phyloP scores from a whole-genome alignment of 2,888 invertebrate species.

The Hipparchia semele region DNA sequence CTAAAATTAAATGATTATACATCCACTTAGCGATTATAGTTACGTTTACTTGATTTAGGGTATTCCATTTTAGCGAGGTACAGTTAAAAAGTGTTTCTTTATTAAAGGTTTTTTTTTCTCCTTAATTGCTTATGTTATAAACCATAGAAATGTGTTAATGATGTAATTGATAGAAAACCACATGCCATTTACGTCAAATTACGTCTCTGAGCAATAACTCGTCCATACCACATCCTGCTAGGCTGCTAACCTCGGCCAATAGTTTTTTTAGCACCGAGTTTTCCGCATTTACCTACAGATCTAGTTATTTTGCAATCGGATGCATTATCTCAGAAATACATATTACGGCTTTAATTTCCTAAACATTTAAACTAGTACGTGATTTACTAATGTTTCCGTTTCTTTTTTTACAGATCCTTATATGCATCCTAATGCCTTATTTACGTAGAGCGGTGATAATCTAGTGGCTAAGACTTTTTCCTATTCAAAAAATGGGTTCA shows the following conservation, averaged over 20 bases:
- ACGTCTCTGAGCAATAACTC: constrained; percentile 13
- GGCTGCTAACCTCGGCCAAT: constrained; percentile 29
- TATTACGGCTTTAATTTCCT: constrained; percentile 13
- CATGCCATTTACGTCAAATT: constrained; percentile 8
- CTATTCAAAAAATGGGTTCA: too few species aligned
- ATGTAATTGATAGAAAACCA: constrained; percentile 5
- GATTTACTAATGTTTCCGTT: constrained; percentile 7
- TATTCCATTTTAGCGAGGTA: too few species aligned
- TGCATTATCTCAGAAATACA: constrained; percentile 26
- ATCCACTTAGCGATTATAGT: too few species aligned
- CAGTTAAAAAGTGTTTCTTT: too few species aligned
- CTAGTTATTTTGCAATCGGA: constrained; percentile 34
- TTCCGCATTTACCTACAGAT: constrained; percentile 26
- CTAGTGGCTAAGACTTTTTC: too few species aligned
- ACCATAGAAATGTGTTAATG: constrained; percentile 10
- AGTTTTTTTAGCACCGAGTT: constrained; percentile 22
- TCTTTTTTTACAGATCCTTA: not conserved
- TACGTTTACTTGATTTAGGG: too few species aligned
- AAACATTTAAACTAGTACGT: not conserved
- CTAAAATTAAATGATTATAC: too few species aligned
- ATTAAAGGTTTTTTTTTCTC: too few species aligned
- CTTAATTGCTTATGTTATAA: too few species aligned
- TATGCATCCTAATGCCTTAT: too few species aligned
- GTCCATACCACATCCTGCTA: constrained; percentile 31
- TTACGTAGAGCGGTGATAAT: too few species aligned